Evolutionary conservation across 1,140 invertebrate genomes (phyloP), one percentile per base, ranked within the genome.

Genomic region (Brachionus plicatilis): DNA sequence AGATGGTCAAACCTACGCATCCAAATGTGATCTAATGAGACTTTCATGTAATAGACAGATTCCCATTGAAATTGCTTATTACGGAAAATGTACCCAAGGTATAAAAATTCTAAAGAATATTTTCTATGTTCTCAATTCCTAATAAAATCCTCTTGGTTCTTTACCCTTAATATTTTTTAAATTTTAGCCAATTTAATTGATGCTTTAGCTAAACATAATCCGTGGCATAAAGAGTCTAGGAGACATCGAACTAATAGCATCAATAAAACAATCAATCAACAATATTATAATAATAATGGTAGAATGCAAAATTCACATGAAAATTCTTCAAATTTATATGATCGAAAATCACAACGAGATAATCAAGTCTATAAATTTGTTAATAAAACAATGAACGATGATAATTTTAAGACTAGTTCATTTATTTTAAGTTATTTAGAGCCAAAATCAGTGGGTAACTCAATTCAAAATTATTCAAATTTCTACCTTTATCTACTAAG

Each of bases 11-110:
- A 87, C 87, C 1, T 88, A 88, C 43, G 75, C 66, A 12, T 87
- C 84, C 53, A 86, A 86, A 37, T 88, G 88, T 85, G 93, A 95
- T 88, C 92, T 96, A 86, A 93, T 94, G 87, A 93, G 93, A 87
- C 92, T 92, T n/a, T 92, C 94, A 0, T 97, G 95, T 88, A 91
- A 94, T 85, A 92, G 93, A 85, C 94, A 95, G 88, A 92, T 93
- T 83, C 94, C 95, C 86, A 92, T 96, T 91, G 85, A 94, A 86
- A 93, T 94, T 70, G 92, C 92, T 84, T 94, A 94, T 90, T 94
- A 94, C 87, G 94, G 94, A 33, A 93, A 94, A 86, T 95, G 94
- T 90, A 92, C 93, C 65, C 93, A 94, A 82, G 79, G 79, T 82
- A 82, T 1, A 24, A 2, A 50, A 50, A 24, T 24, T 76, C 11